Evolutionary conservation across 2,113 vertebrate species (phyloP).

Genomic region (Erythrocebus patas): DNA sequence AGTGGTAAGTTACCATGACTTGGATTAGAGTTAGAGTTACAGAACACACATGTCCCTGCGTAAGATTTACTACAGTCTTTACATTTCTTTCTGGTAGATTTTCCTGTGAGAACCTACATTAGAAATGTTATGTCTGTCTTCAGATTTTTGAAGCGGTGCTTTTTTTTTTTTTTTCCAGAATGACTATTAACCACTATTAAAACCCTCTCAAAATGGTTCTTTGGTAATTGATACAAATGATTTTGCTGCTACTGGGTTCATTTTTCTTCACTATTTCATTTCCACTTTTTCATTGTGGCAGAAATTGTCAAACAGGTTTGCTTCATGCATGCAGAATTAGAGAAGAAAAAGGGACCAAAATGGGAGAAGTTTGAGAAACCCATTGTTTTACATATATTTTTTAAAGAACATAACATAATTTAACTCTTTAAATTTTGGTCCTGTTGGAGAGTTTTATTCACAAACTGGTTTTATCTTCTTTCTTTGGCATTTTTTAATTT

Average conservation of each 20-base stretch:
- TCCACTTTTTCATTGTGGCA: not conserved
- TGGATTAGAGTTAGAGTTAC: not conserved
- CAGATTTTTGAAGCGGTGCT: not conserved
- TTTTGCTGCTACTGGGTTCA: not conserved
- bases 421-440: constrained; percentile 20
- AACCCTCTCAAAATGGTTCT: not conserved
- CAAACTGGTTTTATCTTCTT: constrained; percentile 44
- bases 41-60: rapidly evolving
- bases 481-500: constrained; percentile 35
- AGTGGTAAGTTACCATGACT: constrained; percentile 88
- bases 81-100: not conserved
- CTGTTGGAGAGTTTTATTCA: constrained; percentile 45
- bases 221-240: not conserved
- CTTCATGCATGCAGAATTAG: not conserved
- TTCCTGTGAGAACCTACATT: not conserved
- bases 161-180: constrained; percentile 23
- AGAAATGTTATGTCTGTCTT: not conserved
- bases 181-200: not conserved
- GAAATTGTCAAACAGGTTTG: not conserved
- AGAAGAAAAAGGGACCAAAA: not conserved
- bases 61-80: not conserved
- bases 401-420: not conserved
- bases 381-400: not conserved
- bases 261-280: constrained; percentile 27
- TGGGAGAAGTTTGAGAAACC: not conserved